Evolutionary conservation across 2,888 invertebrate genomes (phyloP).

Genomic region (Nesidiocoris tenuis): DNA sequence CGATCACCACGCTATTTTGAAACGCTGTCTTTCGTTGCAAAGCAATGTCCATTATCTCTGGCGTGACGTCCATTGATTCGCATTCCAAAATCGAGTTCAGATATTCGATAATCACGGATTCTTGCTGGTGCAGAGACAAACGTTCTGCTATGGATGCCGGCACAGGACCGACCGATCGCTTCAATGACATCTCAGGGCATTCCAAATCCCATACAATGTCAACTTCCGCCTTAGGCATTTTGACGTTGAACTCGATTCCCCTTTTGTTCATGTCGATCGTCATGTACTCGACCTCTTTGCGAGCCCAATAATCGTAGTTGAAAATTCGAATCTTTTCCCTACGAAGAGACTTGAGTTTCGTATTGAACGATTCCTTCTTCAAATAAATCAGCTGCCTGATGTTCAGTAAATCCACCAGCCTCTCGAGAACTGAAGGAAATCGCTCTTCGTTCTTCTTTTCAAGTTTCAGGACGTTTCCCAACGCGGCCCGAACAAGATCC

Average conservation of each 20-base stretch:
- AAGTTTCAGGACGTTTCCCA: constrained; percentile 9
- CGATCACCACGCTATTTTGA: background rate
- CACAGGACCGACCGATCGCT: background rate
- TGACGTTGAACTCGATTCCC: background rate
- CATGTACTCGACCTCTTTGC: constrained; percentile 18
- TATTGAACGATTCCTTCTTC: constrained; percentile 23
- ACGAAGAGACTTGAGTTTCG: background rate
- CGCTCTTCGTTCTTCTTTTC: constrained; percentile 14
- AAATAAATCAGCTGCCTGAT: constrained; percentile 14
- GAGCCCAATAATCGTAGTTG: constrained; percentile 26
- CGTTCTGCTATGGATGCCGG: background rate
- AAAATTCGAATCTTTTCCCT: constrained; percentile 12
- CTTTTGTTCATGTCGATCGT: constrained; percentile 3
- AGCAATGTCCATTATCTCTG: background rate
- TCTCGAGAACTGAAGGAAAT: background rate
- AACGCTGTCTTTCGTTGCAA: constrained; percentile 6
- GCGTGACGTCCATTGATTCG: background rate
- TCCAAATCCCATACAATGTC: constrained; percentile 26
- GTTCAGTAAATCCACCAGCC: constrained; percentile 6
- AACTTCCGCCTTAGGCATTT: background rate
- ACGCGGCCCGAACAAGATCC: background rate
- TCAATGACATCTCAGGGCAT: constrained; percentile 3
- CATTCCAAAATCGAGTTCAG: background rate
- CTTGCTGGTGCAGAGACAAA: background rate
- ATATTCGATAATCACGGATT: background rate